phyloP scores from a whole-genome alignment of 2,797 vertebrate genomes.

The Leptodactylus fallax region DNA sequence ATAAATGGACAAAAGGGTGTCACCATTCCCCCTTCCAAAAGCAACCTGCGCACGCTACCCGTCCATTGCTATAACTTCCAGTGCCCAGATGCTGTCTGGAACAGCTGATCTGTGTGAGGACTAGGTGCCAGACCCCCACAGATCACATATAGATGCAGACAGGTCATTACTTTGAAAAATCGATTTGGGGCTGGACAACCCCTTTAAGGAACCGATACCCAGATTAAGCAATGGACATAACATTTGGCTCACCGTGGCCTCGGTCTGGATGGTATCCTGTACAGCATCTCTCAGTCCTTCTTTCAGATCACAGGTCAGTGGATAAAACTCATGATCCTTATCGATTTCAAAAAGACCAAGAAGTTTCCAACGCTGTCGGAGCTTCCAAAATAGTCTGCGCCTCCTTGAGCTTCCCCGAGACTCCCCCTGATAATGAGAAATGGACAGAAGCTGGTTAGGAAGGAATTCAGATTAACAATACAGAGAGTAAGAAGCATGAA shows the following conservation, averaged over 20 bases:
- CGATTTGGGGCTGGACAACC: no score
- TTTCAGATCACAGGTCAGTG: slow-evolving; percentile 86
- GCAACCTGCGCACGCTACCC: no score
- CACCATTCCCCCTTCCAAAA: no score
- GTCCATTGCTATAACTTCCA: no score
- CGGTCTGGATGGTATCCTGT: slow-evolving; percentile 76
- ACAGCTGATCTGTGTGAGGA: no score
- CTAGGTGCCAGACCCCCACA: no score
- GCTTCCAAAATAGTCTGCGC: slow-evolving; percentile 75
- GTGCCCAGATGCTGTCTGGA: no score
- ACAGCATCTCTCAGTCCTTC: slow-evolving; percentile 82
- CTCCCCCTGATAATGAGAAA: slow-evolving; percentile 57
- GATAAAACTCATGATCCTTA: slow-evolving; percentile 82
- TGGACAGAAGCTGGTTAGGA: neutral
- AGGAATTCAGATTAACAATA: neutral
- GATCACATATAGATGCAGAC: no score
- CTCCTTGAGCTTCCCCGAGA: slow-evolving; percentile 66
- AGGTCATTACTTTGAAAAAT: no score
- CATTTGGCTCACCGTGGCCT: slow-evolving; percentile 74
- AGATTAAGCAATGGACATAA: neutral
- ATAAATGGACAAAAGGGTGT: no score
- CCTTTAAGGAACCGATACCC: neutral
- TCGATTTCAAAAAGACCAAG: slow-evolving; percentile 89
- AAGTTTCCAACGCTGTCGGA: slow-evolving; percentile 83
- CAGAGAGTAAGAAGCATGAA: neutral